phyloP scores from a whole-genome alignment of 2,797 vertebrate species.

The Poecile montanus region DNA sequence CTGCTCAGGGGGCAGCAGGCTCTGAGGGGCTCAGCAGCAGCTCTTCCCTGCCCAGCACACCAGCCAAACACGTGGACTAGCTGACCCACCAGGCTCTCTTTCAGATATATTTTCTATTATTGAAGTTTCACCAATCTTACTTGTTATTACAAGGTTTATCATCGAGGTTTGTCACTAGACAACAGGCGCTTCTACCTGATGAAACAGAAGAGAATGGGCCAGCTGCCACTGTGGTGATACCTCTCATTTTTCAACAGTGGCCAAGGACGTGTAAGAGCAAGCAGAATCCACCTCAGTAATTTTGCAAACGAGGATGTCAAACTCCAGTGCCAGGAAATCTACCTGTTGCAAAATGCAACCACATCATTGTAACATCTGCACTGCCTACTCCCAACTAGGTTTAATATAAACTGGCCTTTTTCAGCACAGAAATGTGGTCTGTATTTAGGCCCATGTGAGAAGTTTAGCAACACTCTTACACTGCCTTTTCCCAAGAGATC shows the following conservation, averaged over 20 bases:
- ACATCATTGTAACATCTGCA: background rate
- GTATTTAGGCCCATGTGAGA: background rate
- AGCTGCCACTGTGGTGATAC: background rate
- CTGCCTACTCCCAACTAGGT: background rate
- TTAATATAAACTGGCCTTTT: background rate
- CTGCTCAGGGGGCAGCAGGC: background rate
- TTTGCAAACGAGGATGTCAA: slow-evolving; percentile 21
- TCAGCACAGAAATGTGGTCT: background rate
- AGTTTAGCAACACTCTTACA: background rate
- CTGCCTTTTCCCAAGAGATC: background rate
- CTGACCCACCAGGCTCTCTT: background rate
- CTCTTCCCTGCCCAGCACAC: background rate
- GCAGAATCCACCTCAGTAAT: background rate
- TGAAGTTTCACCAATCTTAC: background rate
- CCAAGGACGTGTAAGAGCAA: background rate
- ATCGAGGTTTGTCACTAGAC: background rate
- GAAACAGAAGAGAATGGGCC: background rate
- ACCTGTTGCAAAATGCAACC: slow-evolving; percentile 48
- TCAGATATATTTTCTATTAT: background rate
- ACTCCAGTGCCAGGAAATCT: slow-evolving; percentile 37
- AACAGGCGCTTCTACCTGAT: background rate
- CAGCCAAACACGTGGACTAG: fast-evolving
- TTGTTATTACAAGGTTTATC: background rate
- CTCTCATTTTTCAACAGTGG: background rate
- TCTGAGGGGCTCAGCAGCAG: background rate